phyloP scores from a whole-genome alignment of 2,113 vertebrate species.

The Orycteropus afer region DNA sequence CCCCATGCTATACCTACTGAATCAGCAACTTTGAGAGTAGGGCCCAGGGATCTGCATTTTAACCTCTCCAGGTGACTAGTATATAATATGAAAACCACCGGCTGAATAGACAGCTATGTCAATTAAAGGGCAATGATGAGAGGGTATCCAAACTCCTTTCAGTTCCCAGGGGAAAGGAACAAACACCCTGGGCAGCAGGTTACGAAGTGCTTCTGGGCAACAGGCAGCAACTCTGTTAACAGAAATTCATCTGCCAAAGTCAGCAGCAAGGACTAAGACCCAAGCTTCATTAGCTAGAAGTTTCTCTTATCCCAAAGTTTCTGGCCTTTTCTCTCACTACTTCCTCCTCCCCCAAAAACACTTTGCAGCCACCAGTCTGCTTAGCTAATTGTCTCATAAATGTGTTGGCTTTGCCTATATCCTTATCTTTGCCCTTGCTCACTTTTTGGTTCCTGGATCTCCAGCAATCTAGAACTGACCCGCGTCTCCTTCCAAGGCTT shows the following conservation, averaged over 20 bases:
- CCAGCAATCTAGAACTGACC: not conserved
- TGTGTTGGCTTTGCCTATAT: not conserved
- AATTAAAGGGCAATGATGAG: not conserved
- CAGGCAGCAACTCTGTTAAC: not conserved
- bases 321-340: not conserved
- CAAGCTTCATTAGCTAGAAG: not conserved
- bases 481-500: not conserved
- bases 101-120: not conserved
- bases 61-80: not conserved
- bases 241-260: not conserved
- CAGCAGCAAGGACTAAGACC: not conserved
- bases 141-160: not conserved
- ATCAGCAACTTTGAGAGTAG: not conserved
- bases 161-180: no score
- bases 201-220: not conserved
- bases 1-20: not conserved
- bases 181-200: not conserved
- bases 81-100: accelerated
- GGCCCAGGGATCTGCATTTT: not conserved
- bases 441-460: not conserved
- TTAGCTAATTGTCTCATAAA: not conserved
- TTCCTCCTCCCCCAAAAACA: not conserved
- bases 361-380: not conserved
- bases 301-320: not conserved
- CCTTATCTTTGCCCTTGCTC: not conserved